These are phyloP conservation scores for Temnothorax unifasciatus DNA, from an alignment of 2,888 invertebrate genomes.

Conservation along the genomic window DNA sequence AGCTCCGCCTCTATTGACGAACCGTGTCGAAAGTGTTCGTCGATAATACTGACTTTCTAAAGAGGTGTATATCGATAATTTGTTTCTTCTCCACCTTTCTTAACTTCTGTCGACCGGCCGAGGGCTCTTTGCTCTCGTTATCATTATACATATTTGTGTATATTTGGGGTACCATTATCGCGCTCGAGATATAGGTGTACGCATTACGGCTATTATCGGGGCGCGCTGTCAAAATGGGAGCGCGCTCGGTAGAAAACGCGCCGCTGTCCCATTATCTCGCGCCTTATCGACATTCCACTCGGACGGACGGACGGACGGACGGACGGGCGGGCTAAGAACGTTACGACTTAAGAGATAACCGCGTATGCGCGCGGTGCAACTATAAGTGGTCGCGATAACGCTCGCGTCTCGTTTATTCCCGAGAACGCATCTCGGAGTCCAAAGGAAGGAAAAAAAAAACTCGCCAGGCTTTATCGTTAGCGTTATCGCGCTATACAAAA, in stretches of 20 bases:
- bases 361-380: neutral
- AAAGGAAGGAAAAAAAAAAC: neutral
- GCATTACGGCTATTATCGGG: neutral
- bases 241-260: slow-evolving; percentile 72
- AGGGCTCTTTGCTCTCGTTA: neutral
- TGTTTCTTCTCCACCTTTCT: neutral
- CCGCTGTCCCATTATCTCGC: slow-evolving; percentile 52
- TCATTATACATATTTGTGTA: slow-evolving; percentile 1
- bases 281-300: slow-evolving; percentile 63
- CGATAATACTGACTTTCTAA: neutral
- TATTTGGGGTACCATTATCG: slow-evolving; percentile 4
- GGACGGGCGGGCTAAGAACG: slow-evolving; percentile 12
- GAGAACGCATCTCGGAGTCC: slow-evolving; percentile 4
- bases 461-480: slow-evolving; percentile 26
- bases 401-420: slow-evolving; percentile 12
- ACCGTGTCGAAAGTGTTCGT: neutral
- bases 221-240: slow-evolving; percentile 73
- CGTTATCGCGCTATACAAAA: slow-evolving; percentile 34
- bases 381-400: slow-evolving; percentile 38
- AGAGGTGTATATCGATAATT: neutral
- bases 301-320: slow-evolving; percentile 47
- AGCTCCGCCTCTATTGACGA: too few relatives aligned
- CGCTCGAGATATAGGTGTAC: neutral
- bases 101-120: neutral
- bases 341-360: slow-evolving; percentile 37